phyloP scores from a whole-genome alignment of 2,797 vertebrate species.

The Echeneis naucrates region DNA sequence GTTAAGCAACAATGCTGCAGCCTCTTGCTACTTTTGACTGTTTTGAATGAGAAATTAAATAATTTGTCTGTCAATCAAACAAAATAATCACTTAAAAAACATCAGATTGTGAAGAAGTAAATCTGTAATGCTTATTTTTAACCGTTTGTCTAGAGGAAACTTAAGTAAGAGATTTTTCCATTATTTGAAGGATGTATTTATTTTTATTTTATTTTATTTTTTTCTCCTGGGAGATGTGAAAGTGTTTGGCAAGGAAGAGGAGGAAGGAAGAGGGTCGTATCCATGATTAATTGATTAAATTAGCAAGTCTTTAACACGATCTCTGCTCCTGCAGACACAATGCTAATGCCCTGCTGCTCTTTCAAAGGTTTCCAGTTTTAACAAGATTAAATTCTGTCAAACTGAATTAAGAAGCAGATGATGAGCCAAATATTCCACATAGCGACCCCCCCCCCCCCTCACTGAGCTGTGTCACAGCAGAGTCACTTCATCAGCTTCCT shows the following conservation, averaged over 20 bases:
- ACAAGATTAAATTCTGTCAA: slow-evolving; percentile 53
- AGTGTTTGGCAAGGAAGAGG: not conserved
- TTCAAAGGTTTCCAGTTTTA: slow-evolving; percentile 47
- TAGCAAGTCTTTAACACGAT: slow-evolving; percentile 31
- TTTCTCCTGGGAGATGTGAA: not conserved
- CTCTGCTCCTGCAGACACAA: slow-evolving; percentile 24
- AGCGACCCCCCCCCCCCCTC: slow-evolving; percentile 16
- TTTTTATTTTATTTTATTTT: too few species aligned
- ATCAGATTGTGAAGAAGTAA: too few species aligned
- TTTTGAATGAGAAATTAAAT: not conserved
- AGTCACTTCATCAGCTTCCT: not conserved
- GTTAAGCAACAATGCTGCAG: not conserved
- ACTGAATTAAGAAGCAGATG: slow-evolving; percentile 69
- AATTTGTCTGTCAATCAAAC: not conserved
- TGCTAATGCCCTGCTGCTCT: slow-evolving; percentile 17
- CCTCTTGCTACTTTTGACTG: not conserved
- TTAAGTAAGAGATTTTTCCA: not conserved
- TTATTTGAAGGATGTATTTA: not conserved
- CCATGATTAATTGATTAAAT: slow-evolving; percentile 44
- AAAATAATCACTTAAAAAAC: too few species aligned
- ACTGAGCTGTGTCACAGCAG: slow-evolving; percentile 9
- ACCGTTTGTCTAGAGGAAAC: too few species aligned
- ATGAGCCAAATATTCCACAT: slow-evolving; percentile 15
- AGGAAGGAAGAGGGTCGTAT: slow-evolving; percentile 15
- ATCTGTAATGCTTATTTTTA: too few species aligned